Percentiles rank a stretch among this genome's conserved stretches.
These are phyloP conservation scores for Agriopis aurantiaria DNA, from an alignment of 2,888 invertebrate species.

Conservation along the genomic window DNA sequence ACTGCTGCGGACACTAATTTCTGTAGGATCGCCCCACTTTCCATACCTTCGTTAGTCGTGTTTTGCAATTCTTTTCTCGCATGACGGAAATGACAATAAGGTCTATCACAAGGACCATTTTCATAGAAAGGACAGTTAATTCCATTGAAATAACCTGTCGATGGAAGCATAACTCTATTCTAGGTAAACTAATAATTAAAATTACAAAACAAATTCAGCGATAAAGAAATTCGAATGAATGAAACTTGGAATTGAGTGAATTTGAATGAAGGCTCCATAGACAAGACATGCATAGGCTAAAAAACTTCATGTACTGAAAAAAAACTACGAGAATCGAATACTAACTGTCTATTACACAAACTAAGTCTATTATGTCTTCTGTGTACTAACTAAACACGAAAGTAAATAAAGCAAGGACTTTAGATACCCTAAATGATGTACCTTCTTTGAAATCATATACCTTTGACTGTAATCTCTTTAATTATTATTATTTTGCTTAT, in stretches of 20 bases:
- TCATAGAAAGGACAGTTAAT: conserved; percentile 95
- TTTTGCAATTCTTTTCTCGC: conserved; percentile 89
- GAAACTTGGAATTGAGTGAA: not conserved
- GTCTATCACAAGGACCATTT: conserved; percentile 92
- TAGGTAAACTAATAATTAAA: conserved; percentile 38
- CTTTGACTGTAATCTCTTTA: too few relatives aligned
- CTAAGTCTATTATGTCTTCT: too few relatives aligned
- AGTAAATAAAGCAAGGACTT: too few relatives aligned
- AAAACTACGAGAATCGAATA: too few relatives aligned
- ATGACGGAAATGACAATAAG: conserved; percentile 97
- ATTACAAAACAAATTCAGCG: conserved; percentile 43
- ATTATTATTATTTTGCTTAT: too few relatives aligned
- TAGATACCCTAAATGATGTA: too few relatives aligned
- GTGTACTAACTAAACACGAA: too few relatives aligned
- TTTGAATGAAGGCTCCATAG: not conserved
- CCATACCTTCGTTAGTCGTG: conserved; percentile 71
- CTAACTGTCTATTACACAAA: too few relatives aligned
- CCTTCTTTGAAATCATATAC: too few relatives aligned
- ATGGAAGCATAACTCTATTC: conserved; percentile 91
- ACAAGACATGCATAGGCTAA: not conserved
- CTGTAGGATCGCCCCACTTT: conserved; percentile 84
- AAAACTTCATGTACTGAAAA: not conserved
- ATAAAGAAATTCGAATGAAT: conserved; percentile 22
- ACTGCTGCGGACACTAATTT: conserved; percentile 88
- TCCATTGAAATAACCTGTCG: conserved; percentile 95